Evolutionary conservation across 2,797 vertebrate genomes (phyloP).

Genomic region (Serranus cabrilla): DNA sequence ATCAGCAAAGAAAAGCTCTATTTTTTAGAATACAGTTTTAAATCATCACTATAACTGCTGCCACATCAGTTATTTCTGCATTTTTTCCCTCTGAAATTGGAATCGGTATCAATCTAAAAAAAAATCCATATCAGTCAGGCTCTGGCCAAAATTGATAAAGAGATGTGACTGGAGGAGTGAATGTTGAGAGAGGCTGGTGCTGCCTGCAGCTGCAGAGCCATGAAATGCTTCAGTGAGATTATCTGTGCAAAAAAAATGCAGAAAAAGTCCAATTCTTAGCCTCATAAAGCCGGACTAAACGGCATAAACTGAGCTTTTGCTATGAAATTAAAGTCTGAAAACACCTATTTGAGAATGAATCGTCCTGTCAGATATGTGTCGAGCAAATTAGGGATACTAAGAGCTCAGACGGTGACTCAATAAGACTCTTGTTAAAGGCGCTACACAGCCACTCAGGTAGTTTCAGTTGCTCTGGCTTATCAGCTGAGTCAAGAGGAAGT

Average conservation of each 20-base stretch:
- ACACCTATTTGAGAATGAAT: background rate
- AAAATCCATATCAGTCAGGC: no score
- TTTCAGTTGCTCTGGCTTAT: background rate
- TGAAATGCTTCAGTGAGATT: background rate
- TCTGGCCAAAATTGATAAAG: background rate
- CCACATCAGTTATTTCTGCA: no score
- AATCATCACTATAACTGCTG: no score
- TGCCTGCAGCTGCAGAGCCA: background rate
- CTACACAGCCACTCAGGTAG: background rate
- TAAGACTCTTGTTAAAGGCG: background rate
- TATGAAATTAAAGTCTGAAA: background rate
- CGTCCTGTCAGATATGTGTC: background rate
- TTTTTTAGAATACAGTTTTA: no score
- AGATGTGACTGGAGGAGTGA: background rate
- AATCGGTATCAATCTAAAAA: no score
- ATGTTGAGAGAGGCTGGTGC: background rate
- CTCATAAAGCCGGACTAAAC: background rate
- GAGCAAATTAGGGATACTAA: background rate
- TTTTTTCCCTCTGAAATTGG: no score
- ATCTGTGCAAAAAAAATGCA: background rate
- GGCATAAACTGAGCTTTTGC: background rate
- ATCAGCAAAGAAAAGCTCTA: no score
- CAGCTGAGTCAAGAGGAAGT: background rate
- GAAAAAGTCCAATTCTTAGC: background rate
- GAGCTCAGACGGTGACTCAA: background rate